Base-by-base conservation (phyloP, 2,888 invertebrate species). In the Leucania comma region DNA sequence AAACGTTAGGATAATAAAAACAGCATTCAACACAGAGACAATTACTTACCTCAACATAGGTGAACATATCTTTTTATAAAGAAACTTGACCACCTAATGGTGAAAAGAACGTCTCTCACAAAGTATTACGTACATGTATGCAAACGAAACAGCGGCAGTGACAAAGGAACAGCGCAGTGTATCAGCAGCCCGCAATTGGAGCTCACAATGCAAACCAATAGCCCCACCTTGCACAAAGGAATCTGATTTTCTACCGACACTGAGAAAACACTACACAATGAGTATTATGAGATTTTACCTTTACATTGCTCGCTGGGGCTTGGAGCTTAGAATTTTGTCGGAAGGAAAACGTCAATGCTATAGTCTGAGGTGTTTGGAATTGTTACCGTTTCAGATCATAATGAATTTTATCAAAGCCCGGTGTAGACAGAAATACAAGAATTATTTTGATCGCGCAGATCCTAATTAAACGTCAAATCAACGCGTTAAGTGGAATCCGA, bases 391-490 rank as follows among this genome's bases (percentile, higher is more conserved):
- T 6, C 0, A 29, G 14, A 4, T 51, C 56, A 6, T 56, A 26
- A 50, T 53, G 38, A 32, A 29, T 3, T 57, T 53, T 66, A 63
- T 3, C 53, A 67, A 53, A 29, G 12, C 57, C 62, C 65, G 22
- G 26, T 50, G 56, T 58, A 66, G 48, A 75, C 66, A 73, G 72
- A 75, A 80, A 72, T 69, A 46, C 42, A 70, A 75, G 66, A 42
- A 80, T 78, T 75, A 82, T 80, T 76, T 80, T 66, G 72, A 82
- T 82, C 54, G 68, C 63, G 48, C 58, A 53, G 69, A 74, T 82
- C 78, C 78, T 82, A 82, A 84, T 84, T 82, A 78, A 84, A 82
- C 67, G 74, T 82, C 72, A 76, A 78, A 83, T 78, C 71, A 76
- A 76, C 82, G 76, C 68, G 68, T 61, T 69, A 68, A 65, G 77